Percentiles rank a stretch among this genome's conserved stretches.
phyloP scores from a whole-genome alignment of 2,888 invertebrate genomes.

The Toxonevra muliebris region DNA sequence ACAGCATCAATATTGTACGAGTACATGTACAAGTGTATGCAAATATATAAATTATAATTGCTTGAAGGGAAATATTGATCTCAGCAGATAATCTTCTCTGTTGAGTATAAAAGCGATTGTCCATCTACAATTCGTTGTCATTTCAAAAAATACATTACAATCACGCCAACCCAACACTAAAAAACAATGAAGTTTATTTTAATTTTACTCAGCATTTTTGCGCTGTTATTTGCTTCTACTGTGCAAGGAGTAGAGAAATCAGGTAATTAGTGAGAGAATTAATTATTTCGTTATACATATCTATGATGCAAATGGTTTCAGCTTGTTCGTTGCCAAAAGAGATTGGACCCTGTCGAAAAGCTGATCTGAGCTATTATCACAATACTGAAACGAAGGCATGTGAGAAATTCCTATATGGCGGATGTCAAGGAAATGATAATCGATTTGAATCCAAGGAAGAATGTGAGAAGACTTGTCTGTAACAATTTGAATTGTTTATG shows the following conservation, averaged over 20 bases:
- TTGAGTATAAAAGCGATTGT: no score
- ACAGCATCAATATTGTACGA: no score
- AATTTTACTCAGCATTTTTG: conserved; percentile 38
- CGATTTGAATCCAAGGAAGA: conserved; percentile 42
- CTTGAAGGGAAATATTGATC: no score
- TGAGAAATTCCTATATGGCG: conserved; percentile 48
- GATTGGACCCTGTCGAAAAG: conserved; percentile 45
- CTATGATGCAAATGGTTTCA: conserved; percentile 20
- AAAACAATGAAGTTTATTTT: conserved; percentile 31
- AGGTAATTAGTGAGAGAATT: conserved; percentile 30
- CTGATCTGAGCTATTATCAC: conserved; percentile 39
- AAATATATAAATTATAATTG: no score
- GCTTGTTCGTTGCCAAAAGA: conserved; percentile 45
- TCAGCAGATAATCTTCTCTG: no score
- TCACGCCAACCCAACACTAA: no score
- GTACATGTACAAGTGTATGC: no score
- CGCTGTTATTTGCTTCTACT: conserved; percentile 34
- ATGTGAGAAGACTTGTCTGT: conserved; percentile 45
- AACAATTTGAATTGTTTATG: conserved; percentile 8
- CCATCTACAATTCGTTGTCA: no score
- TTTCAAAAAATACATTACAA: no score
- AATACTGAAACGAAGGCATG: conserved; percentile 43
- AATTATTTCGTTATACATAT: background rate
- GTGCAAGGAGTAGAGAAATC: conserved; percentile 41
- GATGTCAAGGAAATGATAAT: conserved; percentile 49